phyloP scores from a whole-genome alignment of 2,113 vertebrate species.

The Phalacrocorax carbo region DNA sequence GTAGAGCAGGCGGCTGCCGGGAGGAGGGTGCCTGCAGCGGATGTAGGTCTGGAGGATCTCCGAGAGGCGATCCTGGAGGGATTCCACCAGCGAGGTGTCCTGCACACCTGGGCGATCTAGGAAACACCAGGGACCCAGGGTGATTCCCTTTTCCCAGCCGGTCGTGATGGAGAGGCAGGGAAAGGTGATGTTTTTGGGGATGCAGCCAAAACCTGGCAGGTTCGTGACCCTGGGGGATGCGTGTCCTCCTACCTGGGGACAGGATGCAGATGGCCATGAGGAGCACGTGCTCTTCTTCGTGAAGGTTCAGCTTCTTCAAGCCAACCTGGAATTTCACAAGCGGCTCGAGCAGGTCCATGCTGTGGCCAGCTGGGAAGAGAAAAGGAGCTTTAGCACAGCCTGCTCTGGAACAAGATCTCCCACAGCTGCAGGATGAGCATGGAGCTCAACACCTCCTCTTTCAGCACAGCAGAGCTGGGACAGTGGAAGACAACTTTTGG shows the following conservation, averaged over 20 bases:
- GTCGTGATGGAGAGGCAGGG: not conserved
- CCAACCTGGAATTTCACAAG: slow-evolving; percentile 95
- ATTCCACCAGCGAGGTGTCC: slow-evolving; percentile 85
- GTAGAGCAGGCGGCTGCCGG: slow-evolving; percentile 85
- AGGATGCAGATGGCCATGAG: slow-evolving; percentile 98
- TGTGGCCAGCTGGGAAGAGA: slow-evolving; percentile 86
- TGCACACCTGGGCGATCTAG: slow-evolving; percentile 91
- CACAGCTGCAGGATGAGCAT: accelerated
- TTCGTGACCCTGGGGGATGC: accelerated
- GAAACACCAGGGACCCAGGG: accelerated
- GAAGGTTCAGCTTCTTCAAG: slow-evolving; percentile 93
- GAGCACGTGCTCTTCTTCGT: slow-evolving; percentile 93
- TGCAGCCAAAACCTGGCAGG: not conserved
- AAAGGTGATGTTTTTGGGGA: too few relatives aligned
- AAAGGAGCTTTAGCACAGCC: not conserved
- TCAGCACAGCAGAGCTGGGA: not conserved
- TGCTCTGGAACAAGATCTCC: not conserved
- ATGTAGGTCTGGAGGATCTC: slow-evolving; percentile 94
- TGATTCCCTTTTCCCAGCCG: too few relatives aligned
- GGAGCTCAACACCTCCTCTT: not conserved
- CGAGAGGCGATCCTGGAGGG: slow-evolving; percentile 89
- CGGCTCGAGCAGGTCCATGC: slow-evolving; percentile 90
- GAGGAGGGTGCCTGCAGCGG: slow-evolving; percentile 82
- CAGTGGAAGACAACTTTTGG: not conserved
- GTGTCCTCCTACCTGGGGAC: slow-evolving; percentile 84